Evolutionary conservation across 1,140 invertebrate species (phyloP).

Genomic region (Heliconius eleuchia): DNA sequence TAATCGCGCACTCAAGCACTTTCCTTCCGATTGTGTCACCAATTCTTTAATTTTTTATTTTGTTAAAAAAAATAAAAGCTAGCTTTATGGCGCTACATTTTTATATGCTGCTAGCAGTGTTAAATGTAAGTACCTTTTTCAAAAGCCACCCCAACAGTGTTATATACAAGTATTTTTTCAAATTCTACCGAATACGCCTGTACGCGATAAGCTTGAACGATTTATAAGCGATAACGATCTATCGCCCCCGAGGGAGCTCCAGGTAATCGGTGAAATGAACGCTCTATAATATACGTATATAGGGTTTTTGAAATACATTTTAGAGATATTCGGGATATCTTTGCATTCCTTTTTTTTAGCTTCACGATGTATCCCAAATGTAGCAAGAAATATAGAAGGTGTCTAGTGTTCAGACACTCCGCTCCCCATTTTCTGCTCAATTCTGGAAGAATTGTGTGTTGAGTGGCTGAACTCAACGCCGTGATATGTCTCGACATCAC

Average conservation of each 20-base stretch:
- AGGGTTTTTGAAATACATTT: not conserved
- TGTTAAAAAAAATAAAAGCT: conserved; percentile 5
- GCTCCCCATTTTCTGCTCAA: no score
- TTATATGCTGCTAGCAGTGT: not conserved
- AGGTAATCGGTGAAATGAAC: conserved; percentile 43
- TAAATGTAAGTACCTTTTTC: no score
- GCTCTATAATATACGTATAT: conserved; percentile 5
- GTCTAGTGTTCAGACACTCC: no score
- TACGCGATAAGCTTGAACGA: conserved; percentile 62
- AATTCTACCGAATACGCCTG: conserved; percentile 46
- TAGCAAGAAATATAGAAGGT: no score
- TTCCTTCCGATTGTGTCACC: not conserved
- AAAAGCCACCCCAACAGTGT: not conserved
- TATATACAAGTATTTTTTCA: conserved; percentile 44
- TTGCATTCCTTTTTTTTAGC: no score
- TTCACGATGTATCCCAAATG: no score
- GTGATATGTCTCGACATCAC: no score
- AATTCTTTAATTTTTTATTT: no score
- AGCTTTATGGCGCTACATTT: not conserved
- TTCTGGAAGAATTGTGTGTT: no score
- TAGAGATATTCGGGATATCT: no score
- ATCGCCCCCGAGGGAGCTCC: conserved; percentile 50
- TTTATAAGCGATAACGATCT: conserved; percentile 69
- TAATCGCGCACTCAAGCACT: not conserved
- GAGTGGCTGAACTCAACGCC: no score